phyloP scores from a whole-genome alignment of 2,113 vertebrate genomes.

The Amblyopsis rosae region DNA sequence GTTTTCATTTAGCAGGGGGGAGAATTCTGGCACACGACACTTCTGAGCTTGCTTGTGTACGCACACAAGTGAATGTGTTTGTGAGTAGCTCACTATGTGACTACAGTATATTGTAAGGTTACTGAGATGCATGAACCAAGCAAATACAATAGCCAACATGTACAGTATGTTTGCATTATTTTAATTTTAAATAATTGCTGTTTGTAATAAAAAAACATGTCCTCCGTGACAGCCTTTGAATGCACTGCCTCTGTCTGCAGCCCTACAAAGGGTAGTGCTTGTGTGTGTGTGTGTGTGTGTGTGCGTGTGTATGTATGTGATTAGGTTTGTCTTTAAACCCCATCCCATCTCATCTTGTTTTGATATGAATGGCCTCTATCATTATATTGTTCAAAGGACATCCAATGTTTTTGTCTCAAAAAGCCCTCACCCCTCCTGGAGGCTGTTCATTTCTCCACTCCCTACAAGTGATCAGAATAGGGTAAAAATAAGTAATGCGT shows the following conservation, averaged over 20 bases:
- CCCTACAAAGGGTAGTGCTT: background rate
- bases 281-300: constrained; percentile 7
- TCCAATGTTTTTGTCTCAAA: no score
- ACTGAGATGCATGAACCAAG: background rate
- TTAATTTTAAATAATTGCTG: background rate
- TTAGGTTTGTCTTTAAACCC: background rate
- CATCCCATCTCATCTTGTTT: no score
- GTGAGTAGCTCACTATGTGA: background rate
- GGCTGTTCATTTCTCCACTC: constrained; percentile 30
- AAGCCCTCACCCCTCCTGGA: constrained; percentile 24
- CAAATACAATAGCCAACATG: constrained; percentile 2
- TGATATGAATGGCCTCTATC: no score
- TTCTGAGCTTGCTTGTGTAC: background rate
- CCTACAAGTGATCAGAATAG: constrained; percentile 59
- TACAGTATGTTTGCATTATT: background rate
- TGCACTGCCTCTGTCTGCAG: no score
- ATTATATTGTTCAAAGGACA: no score
- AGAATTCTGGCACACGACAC: background rate
- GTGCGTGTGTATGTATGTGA: background rate
- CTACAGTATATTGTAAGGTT: constrained; percentile 8
- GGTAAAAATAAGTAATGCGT: constrained; percentile 60
- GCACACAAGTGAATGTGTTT: background rate
- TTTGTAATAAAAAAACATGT: background rate
- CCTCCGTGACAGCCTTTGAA: background rate
- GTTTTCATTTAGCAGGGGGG: constrained; percentile 12